Conservation (phyloP, 2,888 invertebrate species). For the Acronicta psi region DNA sequence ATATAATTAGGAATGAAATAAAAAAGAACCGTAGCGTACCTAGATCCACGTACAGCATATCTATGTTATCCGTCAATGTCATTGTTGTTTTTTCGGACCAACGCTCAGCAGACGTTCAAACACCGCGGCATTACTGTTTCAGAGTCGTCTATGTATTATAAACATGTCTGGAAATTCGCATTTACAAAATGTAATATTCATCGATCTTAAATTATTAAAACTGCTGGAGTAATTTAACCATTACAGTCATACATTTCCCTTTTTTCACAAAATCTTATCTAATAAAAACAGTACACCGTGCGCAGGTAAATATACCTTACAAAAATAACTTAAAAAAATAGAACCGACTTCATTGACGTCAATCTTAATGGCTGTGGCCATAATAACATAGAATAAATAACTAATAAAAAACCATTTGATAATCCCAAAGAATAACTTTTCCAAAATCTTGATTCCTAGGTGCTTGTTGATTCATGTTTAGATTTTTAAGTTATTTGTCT, state of each 20-base stretch:
- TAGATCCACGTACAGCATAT: no score
- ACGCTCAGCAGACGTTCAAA: no score
- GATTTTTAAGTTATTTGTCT: slow-evolving; percentile 16
- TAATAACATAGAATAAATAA: slow-evolving; percentile 44
- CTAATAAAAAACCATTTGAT: slow-evolving; percentile 25
- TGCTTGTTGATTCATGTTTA: slow-evolving; percentile 18
- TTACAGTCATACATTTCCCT: slow-evolving; percentile 61
- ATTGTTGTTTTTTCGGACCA: no score
- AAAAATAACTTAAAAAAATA: slow-evolving; percentile 56
- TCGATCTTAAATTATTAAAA: slow-evolving; percentile 76
- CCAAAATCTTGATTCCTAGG: slow-evolving; percentile 15
- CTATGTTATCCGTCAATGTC: no score
- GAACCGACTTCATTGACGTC: slow-evolving; percentile 53
- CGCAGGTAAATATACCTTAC: slow-evolving; percentile 55
- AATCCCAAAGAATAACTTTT: slow-evolving; percentile 19
- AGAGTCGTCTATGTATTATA: slow-evolving; percentile 77
- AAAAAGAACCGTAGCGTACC: not conserved
- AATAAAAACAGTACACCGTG: slow-evolving; percentile 57
- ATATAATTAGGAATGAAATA: not conserved
- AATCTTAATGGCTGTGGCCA: slow-evolving; percentile 34
- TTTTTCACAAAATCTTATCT: slow-evolving; percentile 59
- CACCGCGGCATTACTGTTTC: slow-evolving; percentile 21
- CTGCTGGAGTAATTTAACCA: slow-evolving; percentile 65
- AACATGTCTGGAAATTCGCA: slow-evolving; percentile 75
- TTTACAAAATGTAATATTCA: slow-evolving; percentile 74